phyloP scores from a whole-genome alignment of 2,113 vertebrate genomes.

The Callaeas wilsoni region DNA sequence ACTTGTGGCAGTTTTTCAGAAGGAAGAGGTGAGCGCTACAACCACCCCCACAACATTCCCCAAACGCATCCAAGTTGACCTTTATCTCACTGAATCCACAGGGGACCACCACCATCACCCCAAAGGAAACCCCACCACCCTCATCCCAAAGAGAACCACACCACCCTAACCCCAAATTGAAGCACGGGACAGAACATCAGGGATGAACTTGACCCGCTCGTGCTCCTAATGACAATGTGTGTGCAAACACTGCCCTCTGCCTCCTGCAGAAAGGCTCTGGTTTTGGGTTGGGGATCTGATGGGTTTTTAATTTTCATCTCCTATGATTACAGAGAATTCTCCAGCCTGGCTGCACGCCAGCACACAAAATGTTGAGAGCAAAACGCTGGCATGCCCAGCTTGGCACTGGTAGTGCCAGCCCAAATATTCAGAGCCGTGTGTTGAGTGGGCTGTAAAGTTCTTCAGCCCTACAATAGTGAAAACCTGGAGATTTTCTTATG shows the following conservation, averaged over 20 bases:
- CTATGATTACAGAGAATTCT: background rate
- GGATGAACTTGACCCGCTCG: background rate
- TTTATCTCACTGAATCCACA: background rate
- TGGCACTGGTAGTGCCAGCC: background rate
- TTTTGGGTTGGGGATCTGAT: background rate
- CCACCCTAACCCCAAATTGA: background rate
- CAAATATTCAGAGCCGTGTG: background rate
- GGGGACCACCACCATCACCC: background rate
- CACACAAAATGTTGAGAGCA: background rate
- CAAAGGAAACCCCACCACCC: background rate
- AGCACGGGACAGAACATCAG: background rate
- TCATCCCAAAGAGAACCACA: background rate
- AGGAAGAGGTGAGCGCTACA: background rate
- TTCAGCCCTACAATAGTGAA: background rate
- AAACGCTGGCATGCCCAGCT: rapidly evolving
- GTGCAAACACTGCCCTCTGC: constrained; percentile 65
- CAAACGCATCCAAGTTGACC: background rate
- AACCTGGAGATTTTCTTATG: background rate
- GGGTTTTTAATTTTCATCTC: background rate
- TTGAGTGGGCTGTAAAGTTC: background rate
- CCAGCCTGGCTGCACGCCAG: background rate
- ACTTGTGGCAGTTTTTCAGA: background rate
- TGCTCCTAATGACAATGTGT: background rate
- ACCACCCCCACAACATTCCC: rapidly evolving
- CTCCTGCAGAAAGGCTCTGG: constrained; percentile 9